A percentile compares a stretch with the other conserved stretches of the same genome.
phyloP scores from a whole-genome alignment of 2,113 vertebrate genomes.

The Trogon surrucura region DNA sequence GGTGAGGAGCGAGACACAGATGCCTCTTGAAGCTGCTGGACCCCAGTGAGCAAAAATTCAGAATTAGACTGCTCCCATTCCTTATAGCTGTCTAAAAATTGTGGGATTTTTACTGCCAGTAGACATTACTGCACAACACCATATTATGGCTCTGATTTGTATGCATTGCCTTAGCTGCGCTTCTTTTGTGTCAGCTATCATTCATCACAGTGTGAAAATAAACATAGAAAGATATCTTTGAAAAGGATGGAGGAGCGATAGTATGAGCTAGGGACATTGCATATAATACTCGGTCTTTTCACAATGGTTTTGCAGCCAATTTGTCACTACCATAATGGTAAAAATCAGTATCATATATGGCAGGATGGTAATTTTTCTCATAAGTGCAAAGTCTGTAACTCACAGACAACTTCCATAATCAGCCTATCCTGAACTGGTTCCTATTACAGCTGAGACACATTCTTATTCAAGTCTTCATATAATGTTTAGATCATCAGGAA shows the following conservation, averaged over 20 bases:
- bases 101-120: background rate
- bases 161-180: background rate
- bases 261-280: background rate
- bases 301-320: background rate
- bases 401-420: background rate
- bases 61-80: background rate
- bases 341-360: background rate
- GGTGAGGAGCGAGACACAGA: background rate
- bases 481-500: background rate
- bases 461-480: background rate
- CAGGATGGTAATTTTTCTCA: background rate
- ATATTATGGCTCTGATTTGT: background rate
- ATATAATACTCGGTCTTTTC: background rate
- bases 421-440: background rate
- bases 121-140: background rate
- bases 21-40: background rate
- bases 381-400: background rate
- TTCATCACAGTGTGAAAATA: slow-evolving; percentile 47
- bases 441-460: background rate
- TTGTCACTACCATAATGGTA: background rate
- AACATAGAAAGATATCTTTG: slow-evolving; percentile 8
- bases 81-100: background rate
- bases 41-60: background rate
- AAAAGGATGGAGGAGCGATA: background rate
- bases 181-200: slow-evolving; percentile 28